These are phyloP conservation scores for Antechinus flavipes DNA, from an alignment of 2,113 vertebrate species.

Conservation along the genomic window DNA sequence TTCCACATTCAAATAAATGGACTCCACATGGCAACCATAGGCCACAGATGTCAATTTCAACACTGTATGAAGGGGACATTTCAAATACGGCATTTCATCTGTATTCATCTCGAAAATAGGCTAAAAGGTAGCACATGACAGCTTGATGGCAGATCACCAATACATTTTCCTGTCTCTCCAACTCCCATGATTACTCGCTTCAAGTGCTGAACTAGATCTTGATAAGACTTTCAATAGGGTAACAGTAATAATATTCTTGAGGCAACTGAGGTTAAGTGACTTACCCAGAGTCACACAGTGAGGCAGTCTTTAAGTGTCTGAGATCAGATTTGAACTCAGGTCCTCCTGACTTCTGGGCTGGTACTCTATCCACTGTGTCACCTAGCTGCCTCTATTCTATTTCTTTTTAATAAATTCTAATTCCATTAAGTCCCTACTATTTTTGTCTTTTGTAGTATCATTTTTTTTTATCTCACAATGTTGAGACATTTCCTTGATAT, in stretches of 20 bases:
- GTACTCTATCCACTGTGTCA: too few species aligned
- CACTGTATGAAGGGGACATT: slow-evolving; percentile 95
- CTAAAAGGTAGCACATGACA: slow-evolving; percentile 96
- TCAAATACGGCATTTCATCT: slow-evolving; percentile 95
- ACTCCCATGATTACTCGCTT: slow-evolving; percentile 99
- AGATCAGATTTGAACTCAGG: too few species aligned
- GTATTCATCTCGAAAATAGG: slow-evolving; percentile 97
- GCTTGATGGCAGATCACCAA: slow-evolving; percentile 97
- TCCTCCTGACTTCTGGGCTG: too few species aligned
- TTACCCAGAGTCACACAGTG: too few species aligned
- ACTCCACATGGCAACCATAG: slow-evolving; percentile 97
- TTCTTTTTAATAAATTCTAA: too few species aligned
- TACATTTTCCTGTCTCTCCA: slow-evolving; percentile 96
- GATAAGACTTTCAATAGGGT: slow-evolving; percentile 98
- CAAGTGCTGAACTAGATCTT: slow-evolving; percentile 96
- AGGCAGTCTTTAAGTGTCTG: too few species aligned
- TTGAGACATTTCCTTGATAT: too few species aligned
- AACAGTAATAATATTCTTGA: slow-evolving; percentile 94
- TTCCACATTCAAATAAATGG: slow-evolving; percentile 94
- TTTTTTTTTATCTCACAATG: too few species aligned
- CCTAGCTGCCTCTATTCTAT: too few species aligned
- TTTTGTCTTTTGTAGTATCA: too few species aligned
- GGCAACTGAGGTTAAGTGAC: too few species aligned
- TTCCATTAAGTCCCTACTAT: too few species aligned
- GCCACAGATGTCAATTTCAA: slow-evolving; percentile 96